These are phyloP conservation scores for Thomomys bottae DNA, from an alignment of 2,113 vertebrate species.

Conservation along the genomic window DNA sequence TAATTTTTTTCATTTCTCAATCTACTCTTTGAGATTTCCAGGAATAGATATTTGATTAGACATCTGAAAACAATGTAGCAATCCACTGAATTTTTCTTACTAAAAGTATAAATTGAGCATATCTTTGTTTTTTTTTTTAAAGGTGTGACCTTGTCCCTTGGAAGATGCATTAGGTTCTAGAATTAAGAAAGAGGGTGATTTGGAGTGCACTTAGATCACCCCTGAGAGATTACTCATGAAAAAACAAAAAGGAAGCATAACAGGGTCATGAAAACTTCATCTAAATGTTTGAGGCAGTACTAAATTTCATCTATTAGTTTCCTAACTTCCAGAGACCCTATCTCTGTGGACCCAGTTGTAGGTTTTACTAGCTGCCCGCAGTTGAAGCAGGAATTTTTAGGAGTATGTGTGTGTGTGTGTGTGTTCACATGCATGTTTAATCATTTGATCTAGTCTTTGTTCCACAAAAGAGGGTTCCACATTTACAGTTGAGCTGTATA, in stretches of 20 bases:
- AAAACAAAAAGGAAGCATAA: not conserved
- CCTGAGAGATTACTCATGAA: not conserved
- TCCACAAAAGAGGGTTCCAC: not conserved
- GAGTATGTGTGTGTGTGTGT: too few relatives aligned
- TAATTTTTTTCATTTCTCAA: not conserved
- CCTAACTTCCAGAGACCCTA: not conserved
- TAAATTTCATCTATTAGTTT: not conserved
- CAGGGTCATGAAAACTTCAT: not conserved
- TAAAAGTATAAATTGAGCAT: not conserved
- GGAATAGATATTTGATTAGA: not conserved
- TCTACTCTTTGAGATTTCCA: constrained; percentile 2
- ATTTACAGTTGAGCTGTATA: not conserved
- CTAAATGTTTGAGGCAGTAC: not conserved
- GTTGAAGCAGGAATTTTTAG: not conserved
- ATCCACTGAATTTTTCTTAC: not conserved
- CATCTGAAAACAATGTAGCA: not conserved
- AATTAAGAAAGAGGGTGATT: not conserved
- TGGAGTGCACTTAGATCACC: not conserved
- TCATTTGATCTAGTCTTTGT: not conserved
- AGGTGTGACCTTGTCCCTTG: not conserved
- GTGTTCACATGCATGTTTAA: not conserved
- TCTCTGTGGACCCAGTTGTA: not conserved
- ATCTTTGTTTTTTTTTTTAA: too few relatives aligned
- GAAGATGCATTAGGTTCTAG: not conserved
- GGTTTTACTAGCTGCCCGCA: not conserved